Percentiles rank a stretch among this genome's conserved stretches.
These are phyloP conservation scores for Crocallis elinguaria DNA, from an alignment of 2,888 invertebrate species.

Conservation along the genomic window DNA sequence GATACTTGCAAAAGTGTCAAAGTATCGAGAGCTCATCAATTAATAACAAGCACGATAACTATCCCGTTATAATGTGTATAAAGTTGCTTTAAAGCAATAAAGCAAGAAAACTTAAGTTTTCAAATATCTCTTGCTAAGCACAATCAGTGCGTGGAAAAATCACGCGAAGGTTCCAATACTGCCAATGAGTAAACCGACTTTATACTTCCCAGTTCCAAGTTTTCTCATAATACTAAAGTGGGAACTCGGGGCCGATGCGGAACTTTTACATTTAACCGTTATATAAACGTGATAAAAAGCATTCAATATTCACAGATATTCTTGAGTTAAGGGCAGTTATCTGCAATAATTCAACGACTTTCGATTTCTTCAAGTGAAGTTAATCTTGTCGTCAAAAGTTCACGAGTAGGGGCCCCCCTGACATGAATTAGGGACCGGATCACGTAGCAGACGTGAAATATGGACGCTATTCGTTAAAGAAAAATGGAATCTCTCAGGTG, in stretches of 20 bases:
- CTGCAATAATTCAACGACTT: conserved; percentile 37
- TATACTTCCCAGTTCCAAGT: conserved; percentile 26
- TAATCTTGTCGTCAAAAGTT: conserved; percentile 42
- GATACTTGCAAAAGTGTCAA: no score
- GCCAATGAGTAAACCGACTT: neutral
- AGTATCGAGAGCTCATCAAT: no score
- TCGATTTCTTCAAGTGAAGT: conserved; percentile 37
- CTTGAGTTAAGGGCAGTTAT: conserved; percentile 29
- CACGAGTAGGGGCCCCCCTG: conserved; percentile 33
- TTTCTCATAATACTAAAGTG: conserved; percentile 31
- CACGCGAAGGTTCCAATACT: neutral
- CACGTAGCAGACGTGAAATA: conserved; percentile 61
- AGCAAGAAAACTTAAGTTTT: no score
- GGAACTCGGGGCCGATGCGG: conserved; percentile 30
- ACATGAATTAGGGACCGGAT: conserved; percentile 49
- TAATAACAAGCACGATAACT: no score
- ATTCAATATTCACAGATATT: conserved; percentile 29
- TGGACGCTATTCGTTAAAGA: conserved; percentile 48
- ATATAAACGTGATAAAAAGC: conserved; percentile 17
- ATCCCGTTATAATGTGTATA: no score
- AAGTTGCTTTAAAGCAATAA: no score
- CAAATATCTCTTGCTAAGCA: no score
- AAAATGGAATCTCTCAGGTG: conserved; percentile 39
- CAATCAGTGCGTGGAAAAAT: no score
- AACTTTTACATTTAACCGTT: conserved; percentile 25